phyloP scores from a whole-genome alignment of 2,888 invertebrate genomes.

The Boloria euphrosyne region DNA sequence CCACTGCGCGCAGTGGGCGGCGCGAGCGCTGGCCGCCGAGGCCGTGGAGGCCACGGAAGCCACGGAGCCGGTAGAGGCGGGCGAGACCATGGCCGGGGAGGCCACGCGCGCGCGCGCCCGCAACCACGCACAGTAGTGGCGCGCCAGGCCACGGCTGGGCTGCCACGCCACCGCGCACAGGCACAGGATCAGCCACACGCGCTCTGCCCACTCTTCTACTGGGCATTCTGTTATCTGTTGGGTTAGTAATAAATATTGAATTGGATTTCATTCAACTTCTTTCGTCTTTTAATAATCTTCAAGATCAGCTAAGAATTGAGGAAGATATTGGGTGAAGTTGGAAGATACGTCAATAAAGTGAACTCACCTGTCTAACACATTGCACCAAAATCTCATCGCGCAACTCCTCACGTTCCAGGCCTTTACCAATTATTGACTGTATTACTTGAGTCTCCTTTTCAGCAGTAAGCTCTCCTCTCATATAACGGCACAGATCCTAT shows the following conservation, averaged over 20 bases:
- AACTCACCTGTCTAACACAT: constrained; percentile 88
- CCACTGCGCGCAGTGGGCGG: constrained; percentile 94
- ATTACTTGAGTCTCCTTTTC: constrained; percentile 92
- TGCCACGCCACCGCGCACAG: constrained; percentile 96
- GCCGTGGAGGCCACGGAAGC: constrained; percentile 43
- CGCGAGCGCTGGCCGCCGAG: constrained; percentile 50
- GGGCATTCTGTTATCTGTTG: constrained; percentile 91
- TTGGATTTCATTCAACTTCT: no score
- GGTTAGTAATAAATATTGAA: no score
- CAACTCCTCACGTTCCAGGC: constrained; percentile 94
- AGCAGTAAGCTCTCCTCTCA: constrained; percentile 92
- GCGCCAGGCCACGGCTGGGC: constrained; percentile 91
- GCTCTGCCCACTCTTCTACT: constrained; percentile 90
- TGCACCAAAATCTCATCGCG: constrained; percentile 96
- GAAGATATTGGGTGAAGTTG: not conserved
- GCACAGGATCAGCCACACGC: constrained; percentile 94
- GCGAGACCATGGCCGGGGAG: constrained; percentile 47
- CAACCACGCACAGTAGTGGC: constrained; percentile 86
- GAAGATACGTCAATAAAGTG: not conserved
- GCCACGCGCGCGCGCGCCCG: constrained; percentile 56
- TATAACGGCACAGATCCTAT: constrained; percentile 94
- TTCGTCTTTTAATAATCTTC: no score
- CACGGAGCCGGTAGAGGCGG: constrained; percentile 44
- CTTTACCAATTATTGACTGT: constrained; percentile 92
- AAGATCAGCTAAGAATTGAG: no score